These are phyloP conservation scores for Mesorhabditis sp. DNA, from an alignment of 2,888 invertebrate genomes.

Conservation along the genomic window DNA sequence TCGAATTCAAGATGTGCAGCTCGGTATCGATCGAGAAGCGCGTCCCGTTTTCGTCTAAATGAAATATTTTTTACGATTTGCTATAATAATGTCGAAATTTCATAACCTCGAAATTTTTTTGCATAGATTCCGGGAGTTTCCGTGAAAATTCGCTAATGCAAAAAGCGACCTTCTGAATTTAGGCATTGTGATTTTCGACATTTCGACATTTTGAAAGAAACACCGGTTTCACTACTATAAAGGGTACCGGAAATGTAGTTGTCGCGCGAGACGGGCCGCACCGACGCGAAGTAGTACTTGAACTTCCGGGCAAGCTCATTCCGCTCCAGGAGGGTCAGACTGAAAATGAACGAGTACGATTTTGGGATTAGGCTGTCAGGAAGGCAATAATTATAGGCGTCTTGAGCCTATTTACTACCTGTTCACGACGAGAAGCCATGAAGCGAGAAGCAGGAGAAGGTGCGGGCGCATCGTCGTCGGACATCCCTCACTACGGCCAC, in stretches of 20 bases:
- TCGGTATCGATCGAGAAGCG: background rate
- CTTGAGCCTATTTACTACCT: too few relatives aligned
- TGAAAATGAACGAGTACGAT: constrained; percentile 14
- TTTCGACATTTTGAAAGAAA: too few relatives aligned
- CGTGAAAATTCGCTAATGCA: too few relatives aligned
- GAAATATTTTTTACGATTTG: background rate
- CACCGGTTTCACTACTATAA: background rate
- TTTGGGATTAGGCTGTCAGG: too few relatives aligned
- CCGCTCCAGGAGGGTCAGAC: constrained; percentile 42
- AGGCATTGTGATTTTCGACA: too few relatives aligned
- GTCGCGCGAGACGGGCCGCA: constrained; percentile 42
- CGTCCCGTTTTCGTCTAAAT: background rate
- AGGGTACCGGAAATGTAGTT: constrained; percentile 23
- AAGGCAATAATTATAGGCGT: too few relatives aligned
- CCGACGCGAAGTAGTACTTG: constrained; percentile 51
- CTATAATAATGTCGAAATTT: background rate
- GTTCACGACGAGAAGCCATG: too few relatives aligned
- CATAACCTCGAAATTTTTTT: background rate
- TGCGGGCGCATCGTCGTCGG: too few relatives aligned
- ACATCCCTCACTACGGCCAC: too few relatives aligned
- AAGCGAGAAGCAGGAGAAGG: too few relatives aligned
- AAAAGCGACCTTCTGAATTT: too few relatives aligned
- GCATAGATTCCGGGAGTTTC: background rate
- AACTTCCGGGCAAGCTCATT: constrained; percentile 51
- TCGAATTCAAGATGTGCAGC: background rate